Conservation (phyloP, 2,113 vertebrate species). For the Oreochromis tanganicae region DNA sequence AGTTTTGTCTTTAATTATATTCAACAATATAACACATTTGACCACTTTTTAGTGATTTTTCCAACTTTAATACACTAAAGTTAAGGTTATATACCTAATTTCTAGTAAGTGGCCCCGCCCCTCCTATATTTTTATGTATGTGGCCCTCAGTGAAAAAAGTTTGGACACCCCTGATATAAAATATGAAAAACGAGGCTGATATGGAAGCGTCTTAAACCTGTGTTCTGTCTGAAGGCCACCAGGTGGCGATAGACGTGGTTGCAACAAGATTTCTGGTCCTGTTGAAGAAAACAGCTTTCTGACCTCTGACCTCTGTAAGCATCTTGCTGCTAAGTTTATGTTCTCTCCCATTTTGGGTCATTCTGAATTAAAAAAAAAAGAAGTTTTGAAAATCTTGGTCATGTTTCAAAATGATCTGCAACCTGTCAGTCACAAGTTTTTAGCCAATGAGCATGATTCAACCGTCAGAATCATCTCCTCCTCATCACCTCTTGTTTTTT, state of each 20-base stretch:
- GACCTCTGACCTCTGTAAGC: background rate
- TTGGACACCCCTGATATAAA: background rate
- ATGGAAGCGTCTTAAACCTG: background rate
- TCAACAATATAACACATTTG: too few relatives aligned
- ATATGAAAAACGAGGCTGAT: background rate
- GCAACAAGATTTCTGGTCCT: background rate
- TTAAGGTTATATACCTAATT: too few relatives aligned
- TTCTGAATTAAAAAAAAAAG: background rate
- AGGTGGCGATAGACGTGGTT: background rate
- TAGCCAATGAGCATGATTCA: background rate
- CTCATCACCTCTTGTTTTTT: background rate
- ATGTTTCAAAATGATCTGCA: background rate
- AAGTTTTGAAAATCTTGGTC: background rate
- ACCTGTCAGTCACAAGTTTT: background rate
- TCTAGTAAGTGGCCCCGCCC: too few relatives aligned
- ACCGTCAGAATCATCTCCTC: background rate
- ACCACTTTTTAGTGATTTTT: too few relatives aligned
- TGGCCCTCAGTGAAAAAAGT: too few relatives aligned
- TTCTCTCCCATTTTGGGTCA: background rate
- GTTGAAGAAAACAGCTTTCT: background rate
- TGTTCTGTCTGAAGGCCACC: background rate
- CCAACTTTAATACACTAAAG: too few relatives aligned
- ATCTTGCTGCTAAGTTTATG: background rate
- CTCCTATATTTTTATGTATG: too few relatives aligned
- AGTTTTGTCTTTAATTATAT: too few relatives aligned